These are phyloP conservation scores for Lochmaea capreae DNA, from an alignment of 2,888 invertebrate genomes.

Conservation along the genomic window DNA sequence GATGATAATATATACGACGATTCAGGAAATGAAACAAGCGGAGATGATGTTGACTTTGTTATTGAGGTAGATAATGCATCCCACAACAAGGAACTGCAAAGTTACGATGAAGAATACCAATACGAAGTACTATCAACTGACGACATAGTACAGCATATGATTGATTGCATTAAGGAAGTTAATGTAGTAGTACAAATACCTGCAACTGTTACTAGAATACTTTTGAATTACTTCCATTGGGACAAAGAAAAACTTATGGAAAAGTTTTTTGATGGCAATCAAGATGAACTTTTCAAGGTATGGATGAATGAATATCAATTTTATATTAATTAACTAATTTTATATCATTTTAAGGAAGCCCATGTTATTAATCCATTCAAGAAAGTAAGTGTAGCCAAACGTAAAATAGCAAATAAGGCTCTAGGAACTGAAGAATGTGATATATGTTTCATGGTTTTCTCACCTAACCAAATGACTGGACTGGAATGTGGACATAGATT, in stretches of 20 bases:
- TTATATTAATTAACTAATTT: not conserved
- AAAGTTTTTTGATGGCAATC: constrained; percentile 94
- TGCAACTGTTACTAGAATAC: constrained; percentile 89
- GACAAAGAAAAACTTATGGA: constrained; percentile 99
- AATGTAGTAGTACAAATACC: constrained; percentile 95
- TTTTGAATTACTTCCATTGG: constrained; percentile 99
- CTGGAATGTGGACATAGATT: constrained; percentile 97
- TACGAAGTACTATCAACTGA: constrained; percentile 96
- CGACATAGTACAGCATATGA: constrained; percentile 97
- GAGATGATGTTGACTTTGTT: constrained; percentile 94
- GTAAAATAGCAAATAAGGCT: constrained; percentile 76
- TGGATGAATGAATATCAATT: not conserved
- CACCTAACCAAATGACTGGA: constrained; percentile 89
- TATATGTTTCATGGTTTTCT: constrained; percentile 88
- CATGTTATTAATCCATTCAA: constrained; percentile 95
- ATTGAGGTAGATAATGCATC: constrained; percentile 86
- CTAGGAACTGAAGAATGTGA: constrained; percentile 91
- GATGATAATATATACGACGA: constrained; percentile 91
- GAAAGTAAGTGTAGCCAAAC: constrained; percentile 75
- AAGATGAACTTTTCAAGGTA: constrained; percentile 87
- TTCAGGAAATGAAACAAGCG: constrained; percentile 92
- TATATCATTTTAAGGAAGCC: constrained; percentile 74
- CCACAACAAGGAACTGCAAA: constrained; percentile 78
- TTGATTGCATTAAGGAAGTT: constrained; percentile 96
- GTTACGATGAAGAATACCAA: constrained; percentile 90